Evolutionary conservation across 2,888 invertebrate species (phyloP).

Genomic region (Bedellia somnulentella): DNA sequence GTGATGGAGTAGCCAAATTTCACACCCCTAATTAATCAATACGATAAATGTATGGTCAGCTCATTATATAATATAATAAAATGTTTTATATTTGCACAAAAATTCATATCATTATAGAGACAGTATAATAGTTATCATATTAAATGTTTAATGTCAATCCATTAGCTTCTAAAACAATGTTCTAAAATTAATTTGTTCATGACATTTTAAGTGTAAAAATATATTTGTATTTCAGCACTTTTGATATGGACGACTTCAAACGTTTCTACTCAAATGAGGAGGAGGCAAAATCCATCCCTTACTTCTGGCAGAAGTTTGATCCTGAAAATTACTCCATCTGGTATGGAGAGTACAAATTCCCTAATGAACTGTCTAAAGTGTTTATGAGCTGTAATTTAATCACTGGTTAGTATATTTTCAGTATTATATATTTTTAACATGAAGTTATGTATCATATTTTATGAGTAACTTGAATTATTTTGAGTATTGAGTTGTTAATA

Average conservation of each 20-base stretch:
- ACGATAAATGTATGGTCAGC: no score
- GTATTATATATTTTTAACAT: not conserved
- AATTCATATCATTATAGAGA: no score
- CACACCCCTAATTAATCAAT: no score
- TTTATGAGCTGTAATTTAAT: constrained; percentile 99
- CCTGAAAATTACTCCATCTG: constrained; percentile 95
- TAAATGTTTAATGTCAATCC: not conserved
- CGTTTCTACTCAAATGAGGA: constrained; percentile 96
- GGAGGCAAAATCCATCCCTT: constrained; percentile 89
- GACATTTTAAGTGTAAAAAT: no score
- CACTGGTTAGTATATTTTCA: constrained; percentile 73
- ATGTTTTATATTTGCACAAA: no score
- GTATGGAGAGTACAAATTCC: constrained; percentile 96
- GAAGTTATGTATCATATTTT: constrained; percentile 11
- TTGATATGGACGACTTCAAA: constrained; percentile 97
- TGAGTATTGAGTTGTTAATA: no score
- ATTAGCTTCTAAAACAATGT: no score
- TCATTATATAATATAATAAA: no score
- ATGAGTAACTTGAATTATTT: no score
- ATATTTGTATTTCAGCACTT: no score
- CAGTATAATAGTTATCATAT: no score
- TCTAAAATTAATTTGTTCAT: no score
- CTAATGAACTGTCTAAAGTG: constrained; percentile 84
- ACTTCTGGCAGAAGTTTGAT: constrained; percentile 99
- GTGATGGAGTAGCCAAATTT: constrained; percentile 54